Evolutionary conservation across 2,113 vertebrate genomes (phyloP), one percentile per base, ranked within the genome.

Genomic region (Hiodon alosoides): DNA sequence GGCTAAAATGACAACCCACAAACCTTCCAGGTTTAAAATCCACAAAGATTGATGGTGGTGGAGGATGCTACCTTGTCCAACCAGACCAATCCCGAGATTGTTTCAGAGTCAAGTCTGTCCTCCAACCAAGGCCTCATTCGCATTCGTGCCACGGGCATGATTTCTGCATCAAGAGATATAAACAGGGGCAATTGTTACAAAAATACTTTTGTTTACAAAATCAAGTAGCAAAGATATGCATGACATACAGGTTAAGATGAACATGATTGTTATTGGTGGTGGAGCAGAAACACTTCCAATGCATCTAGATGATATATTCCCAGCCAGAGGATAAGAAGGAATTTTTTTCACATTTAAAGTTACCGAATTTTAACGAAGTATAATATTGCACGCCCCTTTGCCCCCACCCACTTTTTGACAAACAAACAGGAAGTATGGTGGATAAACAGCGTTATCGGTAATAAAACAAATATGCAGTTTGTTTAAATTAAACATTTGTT

Each of bases 81-180:
- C 97, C 97, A 99, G 2, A 1, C 64, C 78, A 99, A 86, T 14
- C 97, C 97, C 0, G 89, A 70, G 71, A 98, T 88, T 71, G 83
- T 46, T 48, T 93, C 90, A 50, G 95, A 96, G 16, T 96, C 87
- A 78, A 99, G 96, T 86, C 93, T 91, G 80, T 82, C 77, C 88
- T 97, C 95, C 85, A 99, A 55, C 97, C 97, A 99, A 9, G 94
- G 94, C 62, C 95, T 93, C 97, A 99, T 96, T 76, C 94, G 94
- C 94, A 97, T 94, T 79, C 97, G 90, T 71, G 92, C 78, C 69
- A 95, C 92, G 0, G 97, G 97, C 97, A 99, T 99, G 79, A 74
- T 85, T 78, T 50, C 80, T 88, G 88, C 6, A 72, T n/a, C n/a
- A n/a, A n/a, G n/a, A 16, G 13, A 54, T 7, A 69, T 16, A 54